Percentiles rank a stretch among this genome's conserved stretches.
Evolutionary conservation across 2,888 invertebrate genomes (phyloP).

Genomic region (Kuschelorhynchus macadamiae): DNA sequence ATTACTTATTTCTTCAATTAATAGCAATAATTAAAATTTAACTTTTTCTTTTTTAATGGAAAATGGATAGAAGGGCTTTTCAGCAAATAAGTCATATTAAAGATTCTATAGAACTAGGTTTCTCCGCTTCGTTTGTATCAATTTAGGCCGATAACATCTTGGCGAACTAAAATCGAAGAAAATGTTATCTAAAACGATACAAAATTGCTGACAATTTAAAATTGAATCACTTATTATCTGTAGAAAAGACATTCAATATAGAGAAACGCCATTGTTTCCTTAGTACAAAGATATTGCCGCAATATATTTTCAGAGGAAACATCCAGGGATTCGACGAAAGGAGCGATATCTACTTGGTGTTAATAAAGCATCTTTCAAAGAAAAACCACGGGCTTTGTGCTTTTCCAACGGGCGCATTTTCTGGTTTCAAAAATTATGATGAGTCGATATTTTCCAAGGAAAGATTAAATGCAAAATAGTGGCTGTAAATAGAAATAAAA

Average conservation of each 20-base stretch:
- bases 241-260: conserved; percentile 45
- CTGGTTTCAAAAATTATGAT: conserved; percentile 36
- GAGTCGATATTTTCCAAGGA: conserved; percentile 32
- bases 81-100: too few species aligned
- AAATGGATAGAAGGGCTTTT: too few species aligned
- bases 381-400: conserved; percentile 41
- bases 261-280: conserved; percentile 45
- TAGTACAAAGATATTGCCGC: conserved; percentile 44
- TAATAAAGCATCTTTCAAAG: conserved; percentile 44
- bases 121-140: neutral
- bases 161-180: neutral
- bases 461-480: conserved; percentile 37
- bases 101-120: too few species aligned
- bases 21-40: too few species aligned
- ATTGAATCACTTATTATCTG: conserved; percentile 46
- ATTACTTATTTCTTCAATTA: too few species aligned
- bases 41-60: too few species aligned
- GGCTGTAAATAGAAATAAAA: conserved; percentile 20
- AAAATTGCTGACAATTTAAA: conserved; percentile 45
- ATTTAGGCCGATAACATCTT: neutral
- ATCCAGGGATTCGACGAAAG: conserved; percentile 34
- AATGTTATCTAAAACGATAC: conserved; percentile 22
- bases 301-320: conserved; percentile 45
- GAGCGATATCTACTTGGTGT: conserved; percentile 43
- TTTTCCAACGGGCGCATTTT: conserved; percentile 23